These are phyloP conservation scores for Acrocephalus kingi DNA, from an alignment of 2,113 vertebrate genomes.

Conservation along the genomic window DNA sequence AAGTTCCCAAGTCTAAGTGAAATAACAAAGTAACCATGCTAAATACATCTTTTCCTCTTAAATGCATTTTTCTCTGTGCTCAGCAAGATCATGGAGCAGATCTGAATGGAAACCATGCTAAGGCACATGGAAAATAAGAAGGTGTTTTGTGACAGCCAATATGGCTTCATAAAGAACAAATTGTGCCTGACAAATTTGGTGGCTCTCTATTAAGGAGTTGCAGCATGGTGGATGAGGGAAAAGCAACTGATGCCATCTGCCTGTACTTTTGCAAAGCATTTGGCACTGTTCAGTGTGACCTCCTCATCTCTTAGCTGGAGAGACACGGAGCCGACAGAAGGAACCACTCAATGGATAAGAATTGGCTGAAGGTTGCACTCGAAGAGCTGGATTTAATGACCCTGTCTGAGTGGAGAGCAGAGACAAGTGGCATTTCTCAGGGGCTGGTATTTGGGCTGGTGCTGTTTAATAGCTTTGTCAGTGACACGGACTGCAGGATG, in stretches of 20 bases:
- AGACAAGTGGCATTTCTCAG: not conserved
- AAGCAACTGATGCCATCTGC: not conserved
- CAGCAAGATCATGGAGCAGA: not conserved
- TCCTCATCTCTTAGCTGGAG: not conserved
- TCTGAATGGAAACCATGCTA: not conserved
- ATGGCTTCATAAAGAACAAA: not conserved
- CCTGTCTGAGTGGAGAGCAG: not conserved
- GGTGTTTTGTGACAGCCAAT: not conserved
- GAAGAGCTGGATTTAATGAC: not conserved
- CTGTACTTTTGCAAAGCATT: not conserved
- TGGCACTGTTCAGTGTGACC: rapidly evolving
- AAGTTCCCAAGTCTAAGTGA: not conserved
- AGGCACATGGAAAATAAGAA: not conserved
- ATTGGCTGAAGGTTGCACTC: not conserved
- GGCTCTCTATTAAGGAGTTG: not conserved
- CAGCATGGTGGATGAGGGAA: not conserved
- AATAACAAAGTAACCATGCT: not conserved
- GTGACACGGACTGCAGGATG: rapidly evolving
- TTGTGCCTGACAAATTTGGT: not conserved
- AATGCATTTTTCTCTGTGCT: not conserved
- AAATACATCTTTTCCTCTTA: not conserved
- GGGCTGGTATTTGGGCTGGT: not conserved
- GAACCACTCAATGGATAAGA: not conserved
- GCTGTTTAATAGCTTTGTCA: no score
- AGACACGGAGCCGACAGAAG: not conserved